Evolutionary conservation across 2,113 vertebrate species (phyloP).

Genomic region (Fukomys damarensis): DNA sequence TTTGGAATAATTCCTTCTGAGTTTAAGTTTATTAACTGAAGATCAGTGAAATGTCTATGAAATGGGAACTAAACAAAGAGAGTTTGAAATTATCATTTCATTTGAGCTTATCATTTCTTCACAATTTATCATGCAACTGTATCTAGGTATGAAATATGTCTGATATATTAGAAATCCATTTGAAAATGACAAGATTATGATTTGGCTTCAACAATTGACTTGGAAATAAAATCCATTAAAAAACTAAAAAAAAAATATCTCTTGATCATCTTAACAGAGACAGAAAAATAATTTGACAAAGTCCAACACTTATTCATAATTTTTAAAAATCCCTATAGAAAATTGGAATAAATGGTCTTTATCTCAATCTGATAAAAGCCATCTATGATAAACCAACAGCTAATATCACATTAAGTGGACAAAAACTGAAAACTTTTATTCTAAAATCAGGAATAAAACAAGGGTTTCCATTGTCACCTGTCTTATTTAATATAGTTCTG

Average conservation of each 20-base stretch:
- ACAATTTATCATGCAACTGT: not conserved
- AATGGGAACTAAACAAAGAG: not conserved
- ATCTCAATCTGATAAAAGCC: no score
- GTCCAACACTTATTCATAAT: no score
- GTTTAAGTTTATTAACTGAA: not conserved
- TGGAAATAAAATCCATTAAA: not conserved
- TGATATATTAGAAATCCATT: not conserved
- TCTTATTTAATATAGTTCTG: no score
- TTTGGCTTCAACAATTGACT: not conserved
- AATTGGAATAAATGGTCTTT: no score
- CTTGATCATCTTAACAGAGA: no score
- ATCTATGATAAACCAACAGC: no score
- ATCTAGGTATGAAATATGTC: not conserved
- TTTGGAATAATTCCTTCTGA: constrained; percentile 27
- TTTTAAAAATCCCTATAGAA: no score
- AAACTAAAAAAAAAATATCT: not conserved
- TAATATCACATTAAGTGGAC: no score
- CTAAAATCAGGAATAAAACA: no score
- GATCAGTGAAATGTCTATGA: not conserved
- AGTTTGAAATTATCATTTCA: not conserved
- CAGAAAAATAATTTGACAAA: no score
- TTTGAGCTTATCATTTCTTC: not conserved
- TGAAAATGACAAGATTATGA: not conserved
- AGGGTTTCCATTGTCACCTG: no score
- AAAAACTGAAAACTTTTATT: no score